These are phyloP conservation scores for Metellina segmentata DNA, from an alignment of 2,888 invertebrate genomes.

Conservation along the genomic window DNA sequence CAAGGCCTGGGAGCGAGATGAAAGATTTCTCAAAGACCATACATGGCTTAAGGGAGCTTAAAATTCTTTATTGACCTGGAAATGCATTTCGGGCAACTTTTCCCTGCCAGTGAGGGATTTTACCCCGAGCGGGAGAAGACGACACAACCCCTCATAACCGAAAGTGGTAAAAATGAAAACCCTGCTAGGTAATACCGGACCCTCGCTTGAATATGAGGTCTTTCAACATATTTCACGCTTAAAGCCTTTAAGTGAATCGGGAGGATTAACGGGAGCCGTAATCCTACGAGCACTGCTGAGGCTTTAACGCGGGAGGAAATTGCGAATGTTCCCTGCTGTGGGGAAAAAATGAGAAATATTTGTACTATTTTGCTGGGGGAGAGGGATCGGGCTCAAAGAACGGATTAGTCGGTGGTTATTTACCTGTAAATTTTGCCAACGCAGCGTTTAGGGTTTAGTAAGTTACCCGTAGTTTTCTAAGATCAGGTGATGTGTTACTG, in stretches of 20 bases:
- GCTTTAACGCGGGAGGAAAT: background rate
- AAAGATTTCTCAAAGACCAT: background rate
- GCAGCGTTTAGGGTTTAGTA: too few species aligned
- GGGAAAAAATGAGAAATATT: background rate
- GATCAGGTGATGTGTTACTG: too few species aligned
- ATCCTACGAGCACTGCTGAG: background rate
- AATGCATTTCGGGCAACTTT: conserved; percentile 41
- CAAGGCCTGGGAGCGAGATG: background rate
- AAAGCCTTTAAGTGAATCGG: conserved; percentile 29
- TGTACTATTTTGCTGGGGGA: too few species aligned
- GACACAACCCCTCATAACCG: background rate
- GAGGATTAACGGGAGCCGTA: conserved; percentile 29
- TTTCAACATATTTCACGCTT: conserved; percentile 50
- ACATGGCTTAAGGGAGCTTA: background rate
- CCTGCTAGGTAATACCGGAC: background rate
- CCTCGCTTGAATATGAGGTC: conserved; percentile 32
- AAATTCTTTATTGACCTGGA: conserved; percentile 42
- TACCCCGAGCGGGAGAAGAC: background rate
- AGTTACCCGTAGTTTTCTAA: too few species aligned
- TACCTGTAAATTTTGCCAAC: too few species aligned
- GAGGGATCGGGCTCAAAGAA: too few species aligned
- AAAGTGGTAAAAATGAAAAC: conserved; percentile 25
- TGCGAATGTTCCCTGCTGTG: background rate
- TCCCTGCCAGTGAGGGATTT: background rate
- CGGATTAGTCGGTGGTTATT: too few species aligned